phyloP scores from a whole-genome alignment of 35 echinoderm and acorn worm genomes.

The Apostichopus parvimensis region DNA sequence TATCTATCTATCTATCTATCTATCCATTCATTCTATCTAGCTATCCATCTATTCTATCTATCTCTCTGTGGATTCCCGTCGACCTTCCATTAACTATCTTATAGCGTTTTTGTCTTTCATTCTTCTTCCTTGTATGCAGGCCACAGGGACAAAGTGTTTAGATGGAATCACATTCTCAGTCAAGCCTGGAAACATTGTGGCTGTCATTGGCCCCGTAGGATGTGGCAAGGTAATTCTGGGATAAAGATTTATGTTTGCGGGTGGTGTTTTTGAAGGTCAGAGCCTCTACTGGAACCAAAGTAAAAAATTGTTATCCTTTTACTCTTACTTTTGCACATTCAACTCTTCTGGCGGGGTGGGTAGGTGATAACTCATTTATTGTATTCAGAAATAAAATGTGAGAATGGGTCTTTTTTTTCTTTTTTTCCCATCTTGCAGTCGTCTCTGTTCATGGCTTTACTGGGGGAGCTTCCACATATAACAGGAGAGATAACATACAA shows the following conservation, averaged over 20 bases:
- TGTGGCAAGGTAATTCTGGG: constrained; percentile 60
- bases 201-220: constrained; percentile 68
- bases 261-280: no score
- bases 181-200: constrained; percentile 38
- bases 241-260: no score
- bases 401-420: background rate
- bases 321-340: no score
- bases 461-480: constrained; percentile 56
- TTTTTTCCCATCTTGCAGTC: constrained; percentile 27
- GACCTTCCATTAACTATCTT: background rate
- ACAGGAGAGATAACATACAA: constrained; percentile 37
- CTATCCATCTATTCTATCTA: no score
- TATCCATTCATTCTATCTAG: no score
- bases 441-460: constrained; percentile 59
- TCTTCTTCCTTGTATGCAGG: background rate
- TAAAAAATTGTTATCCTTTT: no score
- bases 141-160: constrained; percentile 31
- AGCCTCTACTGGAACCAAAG: no score
- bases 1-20: no score
- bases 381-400: no score
- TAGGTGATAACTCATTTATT: no score
- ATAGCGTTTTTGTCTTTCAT: background rate
- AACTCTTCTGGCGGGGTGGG: no score
- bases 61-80: no score
- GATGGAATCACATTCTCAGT: constrained; percentile 19